Percentiles rank a stretch among this genome's conserved stretches.
These are phyloP conservation scores for Aphyosemion australe DNA, from an alignment of 2,113 vertebrate genomes.

Conservation along the genomic window DNA sequence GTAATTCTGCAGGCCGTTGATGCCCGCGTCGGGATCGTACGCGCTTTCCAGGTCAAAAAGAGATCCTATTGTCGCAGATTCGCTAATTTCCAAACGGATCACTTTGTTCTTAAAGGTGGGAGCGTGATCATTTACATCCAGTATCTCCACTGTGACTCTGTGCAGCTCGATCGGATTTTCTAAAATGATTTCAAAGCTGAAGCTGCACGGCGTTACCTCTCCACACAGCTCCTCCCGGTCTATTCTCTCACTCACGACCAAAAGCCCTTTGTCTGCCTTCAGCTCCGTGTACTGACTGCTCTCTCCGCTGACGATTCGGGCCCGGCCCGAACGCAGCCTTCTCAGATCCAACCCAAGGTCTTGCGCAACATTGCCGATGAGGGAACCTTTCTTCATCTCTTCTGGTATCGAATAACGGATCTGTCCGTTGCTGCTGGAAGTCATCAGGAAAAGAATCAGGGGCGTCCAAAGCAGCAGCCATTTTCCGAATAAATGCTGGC, in stretches of 20 bases:
- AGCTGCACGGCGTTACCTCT: slow-evolving; percentile 15
- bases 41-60: slow-evolving; percentile 50
- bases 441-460: background rate
- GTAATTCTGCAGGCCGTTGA: slow-evolving; percentile 72
- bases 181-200: slow-evolving; percentile 42
- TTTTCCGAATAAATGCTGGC: background rate
- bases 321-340: slow-evolving; percentile 14
- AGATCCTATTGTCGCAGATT: slow-evolving; percentile 25
- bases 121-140: slow-evolving; percentile 50
- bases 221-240: slow-evolving; percentile 42
- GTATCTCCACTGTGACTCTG: slow-evolving; percentile 35
- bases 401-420: slow-evolving; percentile 53
- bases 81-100: slow-evolving; percentile 43
- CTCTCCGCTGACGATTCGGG: slow-evolving; percentile 5
- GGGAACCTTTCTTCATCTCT: slow-evolving; percentile 45
- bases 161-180: slow-evolving; percentile 68
- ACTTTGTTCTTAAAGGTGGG: slow-evolving; percentile 17
- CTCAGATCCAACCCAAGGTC: slow-evolving; percentile 20
- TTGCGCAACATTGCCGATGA: slow-evolving; percentile 35
- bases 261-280: slow-evolving; percentile 50
- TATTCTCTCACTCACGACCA: slow-evolving; percentile 28
- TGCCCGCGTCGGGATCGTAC: slow-evolving; percentile 70
- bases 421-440: background rate
- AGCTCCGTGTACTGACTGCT: slow-evolving; percentile 37
- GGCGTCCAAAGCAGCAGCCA: background rate